Evolutionary conservation across 2,888 invertebrate species (phyloP), one percentile per base, ranked within the genome.

Genomic region (Conops quadrifasciatus): DNA sequence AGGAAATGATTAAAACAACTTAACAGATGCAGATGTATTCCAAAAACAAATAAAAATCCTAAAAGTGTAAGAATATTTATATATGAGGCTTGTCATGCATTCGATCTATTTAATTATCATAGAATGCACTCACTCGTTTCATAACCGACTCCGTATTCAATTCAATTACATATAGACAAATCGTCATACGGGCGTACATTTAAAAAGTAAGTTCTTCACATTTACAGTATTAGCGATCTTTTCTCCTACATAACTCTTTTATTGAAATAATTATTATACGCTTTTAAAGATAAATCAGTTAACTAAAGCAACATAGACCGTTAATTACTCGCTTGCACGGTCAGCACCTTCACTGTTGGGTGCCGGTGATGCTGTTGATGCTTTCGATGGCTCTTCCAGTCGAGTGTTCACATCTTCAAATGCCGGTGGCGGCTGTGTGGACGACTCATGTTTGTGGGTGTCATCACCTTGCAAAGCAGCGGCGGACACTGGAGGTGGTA

Each of bases 401-500:
- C 30, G n/a, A 19, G 70, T 59, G 1, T 67, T 51, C n/a, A 21
- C 11, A 24, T 15, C 19, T 26, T 67, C 71, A 67, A 28, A 15
- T n/a, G 62, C 58, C 45, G 72, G 16, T 28, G 51, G 59, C 24
- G 67, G 43, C 30, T 74, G 62, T 53, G 68, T 51, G 16, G 72
- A 59, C 36, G 67, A 59, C 53, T 72, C 30, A 58, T 67, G 67
- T 71, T 62, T 67, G 16, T 53, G 43, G 45, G n/a, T 60, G 13
- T 3, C 15, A 24, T 26, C 24, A 28, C 51, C 19, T 16, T 26
- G 60, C 36, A 9, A 36, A 62, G 24, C n/a, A 30, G 47, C 15
- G 13, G 59, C 24, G n/a, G 26, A 9, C 16, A n/a, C 51, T 15
- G 56, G 69, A 62, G 64, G 63, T 21, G 82, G 81, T 73, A 81